Evolutionary conservation across 1,140 invertebrate genomes (phyloP).

Genomic region (Acyrthosiphon pisum): DNA sequence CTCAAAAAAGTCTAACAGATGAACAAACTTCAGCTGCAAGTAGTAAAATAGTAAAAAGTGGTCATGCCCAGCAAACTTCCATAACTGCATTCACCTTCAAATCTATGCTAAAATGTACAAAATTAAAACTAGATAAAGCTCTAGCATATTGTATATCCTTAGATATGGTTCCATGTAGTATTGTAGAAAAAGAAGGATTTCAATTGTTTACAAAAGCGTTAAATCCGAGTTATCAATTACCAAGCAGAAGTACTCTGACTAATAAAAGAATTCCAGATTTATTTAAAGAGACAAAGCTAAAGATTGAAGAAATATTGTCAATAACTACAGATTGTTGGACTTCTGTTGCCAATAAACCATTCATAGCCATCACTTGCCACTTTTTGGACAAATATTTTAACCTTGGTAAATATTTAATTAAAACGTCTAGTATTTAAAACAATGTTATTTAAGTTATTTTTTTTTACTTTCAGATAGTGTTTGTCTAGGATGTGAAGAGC

Average conservation of each 20-base stretch:
- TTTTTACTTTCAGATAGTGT: background rate
- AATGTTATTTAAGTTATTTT: background rate
- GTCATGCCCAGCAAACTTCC: background rate
- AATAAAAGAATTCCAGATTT: constrained; percentile 3
- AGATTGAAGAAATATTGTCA: background rate
- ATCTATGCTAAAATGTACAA: background rate
- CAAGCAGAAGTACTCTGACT: background rate
- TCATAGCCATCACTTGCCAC: background rate
- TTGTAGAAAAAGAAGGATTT: background rate
- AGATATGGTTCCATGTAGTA: background rate
- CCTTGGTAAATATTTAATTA: background rate
- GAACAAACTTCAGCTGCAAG: background rate
- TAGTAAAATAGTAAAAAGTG: background rate
- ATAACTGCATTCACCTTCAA: background rate
- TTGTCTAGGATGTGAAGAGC: background rate
- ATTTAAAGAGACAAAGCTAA: background rate
- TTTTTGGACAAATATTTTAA: background rate
- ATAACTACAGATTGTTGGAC: constrained; percentile 13
- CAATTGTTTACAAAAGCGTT: background rate
- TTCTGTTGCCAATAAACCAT: constrained; percentile 9
- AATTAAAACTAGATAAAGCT: background rate
- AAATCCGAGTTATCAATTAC: background rate
- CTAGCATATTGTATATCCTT: background rate
- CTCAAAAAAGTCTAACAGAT: background rate
- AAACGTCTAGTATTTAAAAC: background rate